phyloP scores from a whole-genome alignment of 1,140 invertebrate genomes.

The Thaumetopoea pityocampa region DNA sequence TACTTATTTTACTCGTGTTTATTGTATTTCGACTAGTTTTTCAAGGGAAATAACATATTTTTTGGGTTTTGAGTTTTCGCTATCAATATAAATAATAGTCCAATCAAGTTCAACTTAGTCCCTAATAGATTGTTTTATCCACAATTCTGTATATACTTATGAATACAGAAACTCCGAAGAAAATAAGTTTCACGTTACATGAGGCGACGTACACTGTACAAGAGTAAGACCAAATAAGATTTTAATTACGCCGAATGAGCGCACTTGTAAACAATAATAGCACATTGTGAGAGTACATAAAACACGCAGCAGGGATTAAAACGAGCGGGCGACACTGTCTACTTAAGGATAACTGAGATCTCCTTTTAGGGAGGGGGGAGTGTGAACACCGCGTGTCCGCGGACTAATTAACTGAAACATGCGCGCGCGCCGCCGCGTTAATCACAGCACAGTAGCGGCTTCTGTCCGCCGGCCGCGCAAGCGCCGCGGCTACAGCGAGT shows the following conservation, averaged over 20 bases:
- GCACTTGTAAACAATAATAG: conserved; percentile 14
- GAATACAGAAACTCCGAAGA: too few species aligned
- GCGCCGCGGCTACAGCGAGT: conserved; percentile 47
- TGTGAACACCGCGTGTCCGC: conserved; percentile 57
- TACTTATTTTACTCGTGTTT: too few species aligned
- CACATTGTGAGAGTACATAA: conserved; percentile 10
- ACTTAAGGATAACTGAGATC: conserved; percentile 62
- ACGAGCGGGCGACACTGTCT: conserved; percentile 39
- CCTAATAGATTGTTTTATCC: too few species aligned
- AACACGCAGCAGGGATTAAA: conserved; percentile 24
- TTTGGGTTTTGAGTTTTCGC: too few species aligned
- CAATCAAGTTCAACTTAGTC: too few species aligned
- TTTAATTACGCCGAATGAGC: conserved; percentile 11
- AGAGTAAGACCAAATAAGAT: conserved; percentile 1
- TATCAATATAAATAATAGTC: too few species aligned
- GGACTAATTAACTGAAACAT: conserved; percentile 66
- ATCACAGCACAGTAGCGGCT: conserved; percentile 52
- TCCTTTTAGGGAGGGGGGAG: conserved; percentile 55
- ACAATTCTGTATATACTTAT: too few species aligned
- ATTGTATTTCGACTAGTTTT: too few species aligned
- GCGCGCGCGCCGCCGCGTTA: conserved; percentile 57
- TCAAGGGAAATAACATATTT: too few species aligned
- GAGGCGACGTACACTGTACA: not conserved
- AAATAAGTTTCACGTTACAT: too few species aligned
- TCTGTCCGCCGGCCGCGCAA: conserved; percentile 28